Evolutionary conservation across 1,140 invertebrate species (phyloP).

Genomic region (Drosophila nasuta): DNA sequence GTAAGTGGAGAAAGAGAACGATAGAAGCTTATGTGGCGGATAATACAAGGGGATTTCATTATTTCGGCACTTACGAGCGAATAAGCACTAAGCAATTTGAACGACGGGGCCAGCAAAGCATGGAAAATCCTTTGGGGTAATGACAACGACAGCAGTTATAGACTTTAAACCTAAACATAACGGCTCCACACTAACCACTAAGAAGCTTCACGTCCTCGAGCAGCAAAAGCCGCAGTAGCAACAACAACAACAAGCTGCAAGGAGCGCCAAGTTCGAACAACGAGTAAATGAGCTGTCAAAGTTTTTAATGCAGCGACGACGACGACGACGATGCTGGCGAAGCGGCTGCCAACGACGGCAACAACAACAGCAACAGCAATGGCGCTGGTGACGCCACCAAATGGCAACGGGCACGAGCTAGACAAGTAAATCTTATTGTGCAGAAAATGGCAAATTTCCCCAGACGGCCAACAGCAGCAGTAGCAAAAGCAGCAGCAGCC

Average conservation of each 20-base stretch:
- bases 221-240: slow-evolving; percentile 5
- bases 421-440: slow-evolving; percentile 83
- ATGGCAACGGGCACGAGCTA: slow-evolving; percentile 79
- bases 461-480: slow-evolving; percentile 76
- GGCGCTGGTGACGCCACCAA: slow-evolving; percentile 57
- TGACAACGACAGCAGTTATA: slow-evolving; percentile 68
- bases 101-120: slow-evolving; percentile 52
- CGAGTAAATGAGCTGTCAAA: slow-evolving; percentile 83
- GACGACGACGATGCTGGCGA: slow-evolving; percentile 32
- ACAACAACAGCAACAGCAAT: slow-evolving; percentile 17
- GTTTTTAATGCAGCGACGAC: slow-evolving; percentile 77
- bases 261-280: slow-evolving; percentile 71
- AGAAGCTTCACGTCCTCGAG: slow-evolving; percentile 19
- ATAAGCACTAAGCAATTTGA: slow-evolving; percentile 78
- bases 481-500: slow-evolving; percentile 27
- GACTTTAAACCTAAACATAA: slow-evolving; percentile 78
- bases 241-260: slow-evolving; percentile 14
- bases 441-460: slow-evolving; percentile 83
- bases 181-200: slow-evolving; percentile 39
- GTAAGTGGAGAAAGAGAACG: slow-evolving; percentile 22
- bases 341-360: slow-evolving; percentile 40
- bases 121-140: slow-evolving; percentile 58
- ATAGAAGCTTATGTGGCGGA: slow-evolving; percentile 76
- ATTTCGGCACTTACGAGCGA: slow-evolving; percentile 81
- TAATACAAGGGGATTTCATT: slow-evolving; percentile 80